These are phyloP conservation scores for Eulithis testata DNA, from an alignment of 2,888 invertebrate genomes.

Conservation along the genomic window DNA sequence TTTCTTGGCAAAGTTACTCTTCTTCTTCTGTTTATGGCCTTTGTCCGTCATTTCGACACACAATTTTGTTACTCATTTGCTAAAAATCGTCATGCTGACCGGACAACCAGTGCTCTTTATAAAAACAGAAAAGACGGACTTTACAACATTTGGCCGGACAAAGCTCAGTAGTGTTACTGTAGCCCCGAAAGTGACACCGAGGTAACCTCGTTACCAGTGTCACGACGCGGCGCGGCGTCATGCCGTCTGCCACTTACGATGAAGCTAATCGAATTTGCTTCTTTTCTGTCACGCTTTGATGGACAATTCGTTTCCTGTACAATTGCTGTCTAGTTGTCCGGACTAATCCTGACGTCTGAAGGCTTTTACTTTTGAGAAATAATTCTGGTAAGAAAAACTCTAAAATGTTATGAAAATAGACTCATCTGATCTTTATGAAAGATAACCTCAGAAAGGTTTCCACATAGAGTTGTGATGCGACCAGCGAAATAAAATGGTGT, in stretches of 20 bases:
- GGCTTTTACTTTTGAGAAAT: background rate
- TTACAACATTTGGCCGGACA: background rate
- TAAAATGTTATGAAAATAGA: too few relatives aligned
- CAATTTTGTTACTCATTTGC: too few relatives aligned
- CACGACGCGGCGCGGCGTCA: constrained; percentile 22
- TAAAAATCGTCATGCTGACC: too few relatives aligned
- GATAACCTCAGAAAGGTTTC: too few relatives aligned
- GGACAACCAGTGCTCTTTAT: too few relatives aligned
- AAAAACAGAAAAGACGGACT: background rate
- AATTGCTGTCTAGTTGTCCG: background rate
- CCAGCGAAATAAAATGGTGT: too few relatives aligned
- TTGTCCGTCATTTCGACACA: too few relatives aligned
- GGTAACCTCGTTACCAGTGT: constrained; percentile 34
- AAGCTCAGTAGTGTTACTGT: background rate
- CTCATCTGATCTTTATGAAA: too few relatives aligned
- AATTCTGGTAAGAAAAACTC: too few relatives aligned
- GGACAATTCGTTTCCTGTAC: constrained; percentile 14
- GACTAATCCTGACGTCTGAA: background rate
- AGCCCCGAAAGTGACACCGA: constrained; percentile 2
- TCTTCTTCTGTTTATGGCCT: too few relatives aligned
- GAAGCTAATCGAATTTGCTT: constrained; percentile 25
- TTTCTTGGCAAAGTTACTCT: too few relatives aligned
- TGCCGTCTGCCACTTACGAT: constrained; percentile 23
- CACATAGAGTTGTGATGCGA: too few relatives aligned
- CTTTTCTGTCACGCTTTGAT: constrained; percentile 21